Percentiles rank a stretch among this genome's conserved stretches.
Conservation (phyloP, 2,888 invertebrate species). For the Tipula unca region DNA sequence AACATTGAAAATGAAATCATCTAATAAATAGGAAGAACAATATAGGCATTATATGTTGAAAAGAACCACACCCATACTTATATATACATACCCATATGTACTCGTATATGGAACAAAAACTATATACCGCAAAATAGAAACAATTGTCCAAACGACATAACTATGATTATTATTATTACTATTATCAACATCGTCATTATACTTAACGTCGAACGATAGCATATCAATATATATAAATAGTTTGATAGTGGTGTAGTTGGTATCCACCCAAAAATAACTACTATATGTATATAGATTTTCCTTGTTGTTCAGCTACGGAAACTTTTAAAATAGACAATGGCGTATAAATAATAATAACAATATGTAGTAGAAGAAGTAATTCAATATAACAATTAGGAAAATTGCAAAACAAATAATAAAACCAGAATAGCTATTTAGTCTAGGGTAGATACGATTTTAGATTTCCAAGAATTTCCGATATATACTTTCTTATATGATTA, state of each 20-base stretch:
- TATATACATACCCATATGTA: not conserved
- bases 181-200: not conserved
- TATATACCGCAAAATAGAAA: not conserved
- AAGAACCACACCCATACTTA: not conserved
- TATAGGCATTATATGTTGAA: not conserved
- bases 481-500: not conserved
- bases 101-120: not conserved
- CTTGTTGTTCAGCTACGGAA: not conserved
- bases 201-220: not conserved
- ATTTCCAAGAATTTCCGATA: not conserved
- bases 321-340: not conserved
- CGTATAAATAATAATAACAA: too few relatives aligned
- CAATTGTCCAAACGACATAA: not conserved
- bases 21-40: not conserved
- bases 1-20: not conserved
- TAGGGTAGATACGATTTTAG: not conserved
- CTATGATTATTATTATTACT: not conserved
- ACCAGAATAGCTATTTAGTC: not conserved
- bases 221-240: not conserved
- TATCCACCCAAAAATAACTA: not conserved
- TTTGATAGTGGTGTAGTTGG: not conserved
- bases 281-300: not conserved
- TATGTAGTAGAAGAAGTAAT: not conserved
- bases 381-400: not conserved
- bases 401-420: not conserved